Evolutionary conservation across 2,113 vertebrate genomes (phyloP).

Genomic region (Phasianus colchicus): DNA sequence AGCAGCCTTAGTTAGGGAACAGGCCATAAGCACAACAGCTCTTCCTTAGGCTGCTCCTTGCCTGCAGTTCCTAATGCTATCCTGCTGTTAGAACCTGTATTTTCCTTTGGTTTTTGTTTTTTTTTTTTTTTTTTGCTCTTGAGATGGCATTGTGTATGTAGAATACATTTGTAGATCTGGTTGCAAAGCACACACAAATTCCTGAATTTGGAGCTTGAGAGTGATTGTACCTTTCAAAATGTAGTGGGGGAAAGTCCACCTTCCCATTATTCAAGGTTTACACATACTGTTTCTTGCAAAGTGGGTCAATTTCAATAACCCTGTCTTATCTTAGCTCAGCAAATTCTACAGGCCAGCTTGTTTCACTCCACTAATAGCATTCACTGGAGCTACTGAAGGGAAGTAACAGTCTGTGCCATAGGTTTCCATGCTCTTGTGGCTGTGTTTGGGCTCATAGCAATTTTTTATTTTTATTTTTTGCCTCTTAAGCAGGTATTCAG

Average conservation of each 20-base stretch:
- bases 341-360: background rate
- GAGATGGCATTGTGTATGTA: background rate
- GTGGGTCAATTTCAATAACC: conserved; percentile 39
- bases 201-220: background rate
- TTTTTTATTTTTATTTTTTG: background rate
- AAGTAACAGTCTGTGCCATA: background rate
- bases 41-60: background rate
- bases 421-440: background rate
- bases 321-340: background rate
- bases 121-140: accelerated
- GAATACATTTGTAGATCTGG: background rate
- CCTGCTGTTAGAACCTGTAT: background rate
- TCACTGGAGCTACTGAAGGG: background rate
- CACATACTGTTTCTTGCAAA: background rate
- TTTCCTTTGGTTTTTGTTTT: background rate
- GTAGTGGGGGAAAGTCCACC: background rate
- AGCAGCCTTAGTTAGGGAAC: background rate
- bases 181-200: background rate
- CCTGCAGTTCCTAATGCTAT: background rate
- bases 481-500: background rate
- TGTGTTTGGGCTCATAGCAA: background rate
- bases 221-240: background rate
- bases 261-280: background rate
- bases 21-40: background rate
- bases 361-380: background rate